Percentiles rank a stretch among this genome's conserved stretches.
phyloP scores from a whole-genome alignment of 2,797 vertebrate genomes.

The Chaenodraco wilsoni region DNA sequence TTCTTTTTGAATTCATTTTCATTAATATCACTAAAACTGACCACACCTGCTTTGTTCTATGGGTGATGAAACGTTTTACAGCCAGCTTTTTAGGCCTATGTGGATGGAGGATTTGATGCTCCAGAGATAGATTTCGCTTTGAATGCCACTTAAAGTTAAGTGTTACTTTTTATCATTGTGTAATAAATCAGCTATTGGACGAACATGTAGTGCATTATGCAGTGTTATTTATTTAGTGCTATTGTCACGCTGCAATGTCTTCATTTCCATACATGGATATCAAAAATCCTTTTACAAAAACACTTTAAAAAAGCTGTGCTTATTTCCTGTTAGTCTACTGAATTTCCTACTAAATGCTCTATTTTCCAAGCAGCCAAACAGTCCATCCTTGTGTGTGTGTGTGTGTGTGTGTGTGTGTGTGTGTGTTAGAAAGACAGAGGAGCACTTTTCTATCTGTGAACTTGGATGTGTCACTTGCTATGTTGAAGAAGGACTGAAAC shows the following conservation, averaged over 20 bases:
- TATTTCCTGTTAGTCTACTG: constrained; percentile 24
- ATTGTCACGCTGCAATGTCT: background rate
- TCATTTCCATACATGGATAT: constrained; percentile 20
- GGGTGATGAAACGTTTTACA: background rate
- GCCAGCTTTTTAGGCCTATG: background rate
- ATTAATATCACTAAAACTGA: background rate
- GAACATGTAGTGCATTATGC: background rate
- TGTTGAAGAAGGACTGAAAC: constrained; percentile 79
- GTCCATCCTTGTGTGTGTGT: background rate
- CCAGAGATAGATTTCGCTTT: background rate
- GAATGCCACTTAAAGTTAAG: background rate
- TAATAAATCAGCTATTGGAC: constrained; percentile 1
- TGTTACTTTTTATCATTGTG: background rate
- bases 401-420: background rate
- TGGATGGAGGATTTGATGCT: background rate
- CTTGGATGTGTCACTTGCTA: constrained; percentile 79
- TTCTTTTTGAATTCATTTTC: constrained; percentile 1
- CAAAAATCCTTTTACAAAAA: constrained; percentile 8
- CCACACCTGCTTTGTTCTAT: background rate
- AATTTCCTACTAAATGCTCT: constrained; percentile 21
- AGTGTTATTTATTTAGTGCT: constrained; percentile 7
- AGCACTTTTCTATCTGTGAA: constrained; percentile 61
- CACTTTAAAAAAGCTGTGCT: constrained; percentile 11
- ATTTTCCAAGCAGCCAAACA: constrained; percentile 16
- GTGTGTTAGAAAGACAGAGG: constrained; percentile 7